Evolutionary conservation across 2,797 vertebrate genomes (phyloP).

Genomic region (Etheostoma nigrum): DNA sequence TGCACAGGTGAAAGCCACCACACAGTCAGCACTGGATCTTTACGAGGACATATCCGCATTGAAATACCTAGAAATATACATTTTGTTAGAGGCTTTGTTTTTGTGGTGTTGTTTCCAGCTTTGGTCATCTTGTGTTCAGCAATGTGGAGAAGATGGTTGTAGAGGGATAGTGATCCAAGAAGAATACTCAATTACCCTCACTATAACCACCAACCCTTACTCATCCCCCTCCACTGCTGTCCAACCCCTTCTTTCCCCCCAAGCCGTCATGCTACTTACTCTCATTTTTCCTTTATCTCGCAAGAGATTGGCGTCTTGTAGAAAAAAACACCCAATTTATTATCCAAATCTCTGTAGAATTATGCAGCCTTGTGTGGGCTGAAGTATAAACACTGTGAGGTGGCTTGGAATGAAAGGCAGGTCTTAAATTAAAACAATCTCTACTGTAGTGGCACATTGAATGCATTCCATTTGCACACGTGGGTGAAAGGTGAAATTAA

Average conservation of each 20-base stretch:
- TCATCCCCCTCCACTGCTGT: constrained; percentile 4
- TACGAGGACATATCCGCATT: not conserved
- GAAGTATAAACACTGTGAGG: constrained; percentile 62
- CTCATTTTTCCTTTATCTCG: constrained; percentile 27
- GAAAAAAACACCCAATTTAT: constrained; percentile 72
- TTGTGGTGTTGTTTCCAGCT: constrained; percentile 15
- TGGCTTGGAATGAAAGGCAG: constrained; percentile 42
- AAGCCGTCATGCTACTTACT: constrained; percentile 27
- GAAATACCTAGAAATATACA: constrained; percentile 13
- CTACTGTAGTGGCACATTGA: constrained; percentile 17
- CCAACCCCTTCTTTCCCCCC: not conserved
- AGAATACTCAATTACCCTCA: constrained; percentile 17
- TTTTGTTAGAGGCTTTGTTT: constrained; percentile 3
- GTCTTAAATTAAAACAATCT: constrained; percentile 60
- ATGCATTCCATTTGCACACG: not conserved
- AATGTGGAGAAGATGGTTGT: constrained; percentile 22
- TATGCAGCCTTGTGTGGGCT: constrained; percentile 65
- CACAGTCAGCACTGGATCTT: not conserved
- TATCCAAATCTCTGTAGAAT: constrained; percentile 71
- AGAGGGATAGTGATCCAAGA: constrained; percentile 27
- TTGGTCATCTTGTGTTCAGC: constrained; percentile 2
- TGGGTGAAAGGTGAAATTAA: not conserved
- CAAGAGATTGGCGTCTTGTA: constrained; percentile 62
- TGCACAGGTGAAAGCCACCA: not conserved
- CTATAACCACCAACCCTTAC: not conserved